Base-by-base conservation (phyloP, 2,888 invertebrate genomes). In the Altica lythri region DNA sequence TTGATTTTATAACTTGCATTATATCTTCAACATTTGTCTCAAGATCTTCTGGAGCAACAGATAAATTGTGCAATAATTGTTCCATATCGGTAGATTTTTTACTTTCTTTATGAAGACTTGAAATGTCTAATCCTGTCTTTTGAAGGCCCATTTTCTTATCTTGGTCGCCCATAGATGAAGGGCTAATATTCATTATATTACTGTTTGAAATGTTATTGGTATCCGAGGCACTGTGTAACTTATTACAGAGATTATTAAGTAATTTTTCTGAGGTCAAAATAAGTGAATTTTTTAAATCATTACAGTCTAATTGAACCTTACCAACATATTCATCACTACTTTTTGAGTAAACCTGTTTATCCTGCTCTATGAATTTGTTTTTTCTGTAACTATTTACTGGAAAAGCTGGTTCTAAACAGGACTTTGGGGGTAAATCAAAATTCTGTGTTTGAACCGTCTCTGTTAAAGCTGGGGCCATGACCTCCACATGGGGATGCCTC, bases 381-480 rank as follows among this genome's bases (percentile, higher is more conserved):
- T 61, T 62, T 56, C 67, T 66, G 64, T 65, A 68, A 65, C 60
- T 63, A 64, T 68, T 67, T 65, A 70, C 67, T 57, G 69, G 67
- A 48, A 68, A 71, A 48, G 68, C 66, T 43, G 70, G 62, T 66
- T 68, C 60, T 62, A 71, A 59, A 59, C 67, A 65, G 55, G 59
- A 60, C 56, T 72, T 71, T 40, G 74, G 69, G 22, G 75, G 68
- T 62, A 77, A 68, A 66, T 77, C 77, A 74, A 79, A 79, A 65
- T 71, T 76, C 64, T 78, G 78, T 51, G 77, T 74, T 74, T 79
- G 80, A 67, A 77, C 74, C 68, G 82, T 83, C 81, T 91, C 90
- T 76, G 92, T 89, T 79, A 92, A 86, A 83, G 93, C 93, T 82
- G 93, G 93, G 85, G 93, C 93, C 93, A 94, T 93, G 85, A 89